Percentiles rank a stretch among this genome's conserved stretches.
phyloP scores from a whole-genome alignment of 2,888 invertebrate genomes.

The Odontocerum albicorne region DNA sequence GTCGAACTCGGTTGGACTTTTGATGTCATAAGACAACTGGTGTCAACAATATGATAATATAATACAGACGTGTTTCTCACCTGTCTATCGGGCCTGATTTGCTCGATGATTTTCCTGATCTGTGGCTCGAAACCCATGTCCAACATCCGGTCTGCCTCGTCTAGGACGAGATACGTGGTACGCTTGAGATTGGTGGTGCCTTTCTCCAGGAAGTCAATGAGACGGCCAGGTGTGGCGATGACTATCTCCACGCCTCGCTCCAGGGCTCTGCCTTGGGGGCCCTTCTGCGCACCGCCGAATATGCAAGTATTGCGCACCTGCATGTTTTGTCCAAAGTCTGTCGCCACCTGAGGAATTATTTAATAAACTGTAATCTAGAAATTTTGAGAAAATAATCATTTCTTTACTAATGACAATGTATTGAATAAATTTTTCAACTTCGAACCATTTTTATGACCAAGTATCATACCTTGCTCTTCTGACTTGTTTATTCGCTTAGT shows the following conservation, averaged over 20 bases:
- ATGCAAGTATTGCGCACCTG: conserved; percentile 90
- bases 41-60: too few species aligned
- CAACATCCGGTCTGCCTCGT: conserved; percentile 94
- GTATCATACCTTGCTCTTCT: too few species aligned
- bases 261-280: conserved; percentile 82
- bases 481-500: too few species aligned
- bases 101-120: conserved; percentile 93
- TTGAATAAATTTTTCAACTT: too few species aligned
- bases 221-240: conserved; percentile 93
- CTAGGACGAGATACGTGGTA: conserved; percentile 82
- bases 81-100: conserved; percentile 91
- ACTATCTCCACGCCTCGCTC: conserved; percentile 91
- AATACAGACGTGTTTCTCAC: too few species aligned
- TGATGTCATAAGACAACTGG: too few species aligned
- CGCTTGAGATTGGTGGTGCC: conserved; percentile 77
- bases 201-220: conserved; percentile 92
- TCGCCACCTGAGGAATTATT: conserved; percentile 71
- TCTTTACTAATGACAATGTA: too few species aligned
- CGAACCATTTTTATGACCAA: too few species aligned
- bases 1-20: too few species aligned
- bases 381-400: neutral
- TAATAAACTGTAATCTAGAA: too few species aligned
- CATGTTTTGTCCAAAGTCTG: conserved; percentile 87
- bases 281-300: conserved; percentile 98
- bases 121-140: conserved; percentile 99